These are phyloP conservation scores for Lampris megalopsis DNA, from an alignment of 2,113 vertebrate genomes.

Conservation along the genomic window DNA sequence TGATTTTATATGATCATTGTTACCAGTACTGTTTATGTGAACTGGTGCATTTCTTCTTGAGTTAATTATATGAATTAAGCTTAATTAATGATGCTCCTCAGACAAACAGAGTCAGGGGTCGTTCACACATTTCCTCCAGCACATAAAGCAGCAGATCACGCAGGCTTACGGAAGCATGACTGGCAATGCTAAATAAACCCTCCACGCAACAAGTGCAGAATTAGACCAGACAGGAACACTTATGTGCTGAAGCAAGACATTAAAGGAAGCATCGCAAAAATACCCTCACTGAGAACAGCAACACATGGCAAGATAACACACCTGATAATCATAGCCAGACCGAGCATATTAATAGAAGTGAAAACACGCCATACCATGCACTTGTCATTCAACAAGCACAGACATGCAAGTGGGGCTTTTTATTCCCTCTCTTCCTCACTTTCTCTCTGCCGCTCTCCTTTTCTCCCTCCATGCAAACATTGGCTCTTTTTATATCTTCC, in stretches of 20 bases:
- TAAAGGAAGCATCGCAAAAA: conserved; percentile 21
- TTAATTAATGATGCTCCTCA: conserved; percentile 16
- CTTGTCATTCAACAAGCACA: conserved; percentile 55
- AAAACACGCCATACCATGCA: conserved; percentile 71
- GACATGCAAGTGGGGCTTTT: conserved; percentile 75
- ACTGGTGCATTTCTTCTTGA: conserved; percentile 5
- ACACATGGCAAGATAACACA: conserved; percentile 56
- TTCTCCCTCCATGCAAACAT: conserved; percentile 77
- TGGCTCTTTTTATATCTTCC: conserved; percentile 75
- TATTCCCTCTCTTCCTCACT: conserved; percentile 73
- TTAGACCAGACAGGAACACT: conserved; percentile 52
- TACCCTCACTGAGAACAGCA: neutral
- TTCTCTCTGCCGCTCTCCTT: neutral
- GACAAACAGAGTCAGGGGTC: neutral
- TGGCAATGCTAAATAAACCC: conserved; percentile 35
- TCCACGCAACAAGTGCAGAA: conserved; percentile 59
- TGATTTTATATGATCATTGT: no score
- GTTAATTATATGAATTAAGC: conserved; percentile 32
- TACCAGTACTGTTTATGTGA: neutral
- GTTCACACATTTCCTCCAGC: neutral
- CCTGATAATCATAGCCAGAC: conserved; percentile 52
- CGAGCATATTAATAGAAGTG: conserved; percentile 55
- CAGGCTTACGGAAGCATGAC: conserved; percentile 22
- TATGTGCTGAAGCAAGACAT: conserved; percentile 24
- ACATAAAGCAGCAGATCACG: conserved; percentile 23